phyloP scores from a whole-genome alignment of 2,113 vertebrate species.

The Alethe diademata region DNA sequence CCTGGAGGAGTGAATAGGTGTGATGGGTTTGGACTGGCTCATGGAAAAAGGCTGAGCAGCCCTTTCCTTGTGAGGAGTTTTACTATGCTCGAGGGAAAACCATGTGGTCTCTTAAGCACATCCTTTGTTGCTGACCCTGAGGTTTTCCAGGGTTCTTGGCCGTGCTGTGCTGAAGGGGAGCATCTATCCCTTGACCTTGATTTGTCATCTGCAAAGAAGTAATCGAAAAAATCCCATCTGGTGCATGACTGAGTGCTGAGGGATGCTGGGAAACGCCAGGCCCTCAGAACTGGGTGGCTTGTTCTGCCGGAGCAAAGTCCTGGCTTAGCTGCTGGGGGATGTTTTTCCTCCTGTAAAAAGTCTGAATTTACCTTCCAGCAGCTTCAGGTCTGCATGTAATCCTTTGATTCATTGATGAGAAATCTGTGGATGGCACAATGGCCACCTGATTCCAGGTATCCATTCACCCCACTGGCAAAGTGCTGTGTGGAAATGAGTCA shows the following conservation, averaged over 20 bases:
- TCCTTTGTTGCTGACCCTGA: background rate
- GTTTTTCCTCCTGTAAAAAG: background rate
- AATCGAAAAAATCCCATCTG: background rate
- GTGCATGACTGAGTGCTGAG: background rate
- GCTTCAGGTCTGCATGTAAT: background rate
- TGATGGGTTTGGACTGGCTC: background rate
- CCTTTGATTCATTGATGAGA: background rate
- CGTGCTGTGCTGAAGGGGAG: background rate
- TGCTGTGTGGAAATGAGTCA: background rate
- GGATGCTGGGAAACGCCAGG: fast-evolving
- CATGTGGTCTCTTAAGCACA: background rate
- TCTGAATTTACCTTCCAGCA: background rate
- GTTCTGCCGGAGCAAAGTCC: background rate
- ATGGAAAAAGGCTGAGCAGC: background rate
- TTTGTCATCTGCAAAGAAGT: background rate
- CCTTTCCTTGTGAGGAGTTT: background rate
- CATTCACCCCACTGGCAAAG: background rate
- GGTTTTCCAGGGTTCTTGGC: background rate
- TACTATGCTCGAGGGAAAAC: background rate
- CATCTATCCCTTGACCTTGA: background rate
- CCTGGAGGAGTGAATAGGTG: background rate
- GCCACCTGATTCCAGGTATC: background rate
- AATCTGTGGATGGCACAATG: fast-evolving
- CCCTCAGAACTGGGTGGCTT: background rate
- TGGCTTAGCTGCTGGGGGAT: background rate